Percentiles rank a stretch among this genome's conserved stretches.
phyloP scores from a whole-genome alignment of 2,888 invertebrate species.

The Miltochrista miniata region DNA sequence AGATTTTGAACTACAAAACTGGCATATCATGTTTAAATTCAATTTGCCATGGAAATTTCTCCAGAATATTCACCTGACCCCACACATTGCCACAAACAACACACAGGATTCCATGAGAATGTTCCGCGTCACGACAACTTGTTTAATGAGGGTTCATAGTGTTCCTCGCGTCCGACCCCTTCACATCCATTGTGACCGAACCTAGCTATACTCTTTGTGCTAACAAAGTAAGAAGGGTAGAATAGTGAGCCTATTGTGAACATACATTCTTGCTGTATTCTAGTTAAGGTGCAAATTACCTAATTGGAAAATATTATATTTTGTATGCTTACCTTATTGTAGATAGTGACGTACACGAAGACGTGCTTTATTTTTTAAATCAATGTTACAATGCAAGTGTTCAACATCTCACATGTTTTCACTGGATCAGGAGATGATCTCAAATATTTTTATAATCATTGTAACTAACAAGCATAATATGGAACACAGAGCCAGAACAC shows the following conservation, averaged over 20 bases:
- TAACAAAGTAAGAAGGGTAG: conserved; percentile 4
- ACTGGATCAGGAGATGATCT: no score
- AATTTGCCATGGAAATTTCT: not conserved
- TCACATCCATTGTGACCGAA: conserved; percentile 7
- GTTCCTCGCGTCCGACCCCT: conserved; percentile 10
- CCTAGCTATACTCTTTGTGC: conserved; percentile 8
- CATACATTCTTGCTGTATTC: not conserved
- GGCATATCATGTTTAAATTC: no score
- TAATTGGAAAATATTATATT: not conserved
- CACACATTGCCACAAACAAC: conserved; percentile 6
- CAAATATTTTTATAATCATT: no score
- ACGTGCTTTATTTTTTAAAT: no score
- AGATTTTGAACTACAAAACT: no score
- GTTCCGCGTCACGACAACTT: conserved; percentile 10
- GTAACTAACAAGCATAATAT: not conserved
- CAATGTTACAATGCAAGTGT: no score
- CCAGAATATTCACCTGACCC: not conserved
- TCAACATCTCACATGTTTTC: no score
- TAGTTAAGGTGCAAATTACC: not conserved
- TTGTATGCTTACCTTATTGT: no score
- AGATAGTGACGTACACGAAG: no score
- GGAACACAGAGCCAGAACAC: not conserved
- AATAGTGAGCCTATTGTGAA: conserved; percentile 6
- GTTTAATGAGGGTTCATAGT: conserved; percentile 14
- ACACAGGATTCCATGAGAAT: conserved; percentile 6